Evolutionary conservation across 2,888 invertebrate species (phyloP).

Genomic region (Drosophila hawaiiensis): DNA sequence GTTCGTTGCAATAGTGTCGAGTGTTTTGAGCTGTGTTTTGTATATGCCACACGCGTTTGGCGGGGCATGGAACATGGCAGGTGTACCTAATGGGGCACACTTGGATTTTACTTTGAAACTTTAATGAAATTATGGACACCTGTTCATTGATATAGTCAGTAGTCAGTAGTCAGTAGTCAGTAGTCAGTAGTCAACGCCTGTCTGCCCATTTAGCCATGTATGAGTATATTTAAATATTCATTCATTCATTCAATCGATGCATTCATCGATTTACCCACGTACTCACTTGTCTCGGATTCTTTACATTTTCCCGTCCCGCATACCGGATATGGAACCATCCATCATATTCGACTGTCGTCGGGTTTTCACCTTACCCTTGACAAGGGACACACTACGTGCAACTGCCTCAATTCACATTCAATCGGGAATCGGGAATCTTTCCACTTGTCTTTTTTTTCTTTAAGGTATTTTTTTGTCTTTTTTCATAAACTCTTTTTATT

Average conservation of each 20-base stretch:
- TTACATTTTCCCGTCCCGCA: constrained; percentile 3
- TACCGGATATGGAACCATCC: constrained; percentile 68
- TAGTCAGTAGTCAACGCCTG: constrained; percentile 40
- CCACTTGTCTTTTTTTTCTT: too few relatives aligned
- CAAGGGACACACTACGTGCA: constrained; percentile 22
- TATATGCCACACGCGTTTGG: constrained; percentile 31
- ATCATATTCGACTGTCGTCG: constrained; percentile 49
- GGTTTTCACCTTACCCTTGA: constrained; percentile 3
- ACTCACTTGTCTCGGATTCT: constrained; percentile 21
- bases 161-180: constrained; percentile 52
- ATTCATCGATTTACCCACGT: constrained; percentile 39
- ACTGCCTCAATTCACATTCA: background rate
- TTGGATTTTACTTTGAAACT: constrained; percentile 52
- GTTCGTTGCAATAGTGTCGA: background rate
- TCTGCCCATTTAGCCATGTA: constrained; percentile 11
- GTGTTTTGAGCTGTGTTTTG: background rate
- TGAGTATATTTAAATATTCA: background rate
- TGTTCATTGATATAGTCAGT: constrained; percentile 38
- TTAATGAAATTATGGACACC: constrained; percentile 64
- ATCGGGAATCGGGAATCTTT: background rate
- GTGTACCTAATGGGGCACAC: constrained; percentile 49
- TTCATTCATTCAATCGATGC: background rate
- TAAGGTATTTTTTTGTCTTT: background rate
- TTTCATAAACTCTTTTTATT: background rate
- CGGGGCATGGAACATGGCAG: constrained; percentile 18